Base-by-base conservation (phyloP, 2,888 invertebrate genomes). In the Mesochorus sp. region DNA sequence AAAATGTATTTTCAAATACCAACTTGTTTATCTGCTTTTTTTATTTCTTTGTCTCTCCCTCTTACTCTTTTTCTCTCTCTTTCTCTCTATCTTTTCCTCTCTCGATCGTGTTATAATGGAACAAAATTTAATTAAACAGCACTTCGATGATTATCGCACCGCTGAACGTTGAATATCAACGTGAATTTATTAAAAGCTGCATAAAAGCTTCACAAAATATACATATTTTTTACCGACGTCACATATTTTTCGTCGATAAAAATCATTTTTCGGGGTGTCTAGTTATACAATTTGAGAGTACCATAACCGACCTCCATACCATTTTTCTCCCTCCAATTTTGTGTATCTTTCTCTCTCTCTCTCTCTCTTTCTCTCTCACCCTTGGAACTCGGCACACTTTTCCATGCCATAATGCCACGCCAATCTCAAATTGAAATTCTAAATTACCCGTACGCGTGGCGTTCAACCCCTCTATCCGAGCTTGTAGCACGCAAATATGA, bases 361-460 rank as follows among this genome's bases (percentile, higher is more conserved):
- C n/a, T n/a, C n/a, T n/a, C n/a, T n/a, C n/a, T n/a, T n/a, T n/a
- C n/a, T n/a, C n/a, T n/a, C n/a, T n/a, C n/a, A n/a, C n/a, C n/a
- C n/a, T n/a, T n/a, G n/a, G n/a, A n/a, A n/a, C n/a, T n/a, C n/a
- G n/a, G n/a, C n/a, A n/a, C 14, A 5, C 4, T 42, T 14, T 5
- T n/a, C 42, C 0, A 17, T 14, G 21, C 17, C 39, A 12, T 44
- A 44, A 3, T n/a, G 47, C 3, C 39, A 24, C 31, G 17, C 28
- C 28, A 62, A 75, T 6, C 26, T 44, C 47, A 70, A 75, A 70
- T 70, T 75, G 53, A 75, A 67, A 67, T n/a, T 53, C 47, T 28
- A 51, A 68, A 68, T 62, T 34, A 62, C 68, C 28, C 51, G 62
- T 66, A 66, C 66, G 21, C 26, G 49, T 26, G 28, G 49, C 49